These are phyloP conservation scores for Eubasilissa regina DNA, from an alignment of 1,140 invertebrate genomes.

Conservation along the genomic window DNA sequence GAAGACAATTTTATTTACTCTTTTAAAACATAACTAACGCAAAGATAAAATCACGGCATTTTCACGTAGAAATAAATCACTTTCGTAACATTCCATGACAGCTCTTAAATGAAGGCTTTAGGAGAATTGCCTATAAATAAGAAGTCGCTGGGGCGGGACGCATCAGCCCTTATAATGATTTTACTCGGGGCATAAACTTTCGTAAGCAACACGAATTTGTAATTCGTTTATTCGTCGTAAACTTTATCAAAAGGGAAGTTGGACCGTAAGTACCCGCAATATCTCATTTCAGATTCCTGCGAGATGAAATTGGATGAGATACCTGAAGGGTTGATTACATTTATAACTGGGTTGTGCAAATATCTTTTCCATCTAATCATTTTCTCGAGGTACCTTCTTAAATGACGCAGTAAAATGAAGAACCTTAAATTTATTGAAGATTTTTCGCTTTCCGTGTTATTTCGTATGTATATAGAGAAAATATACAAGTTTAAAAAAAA, in stretches of 20 bases:
- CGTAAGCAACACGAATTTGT: conserved; percentile 9
- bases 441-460: no score
- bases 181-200: neutral
- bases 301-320: neutral
- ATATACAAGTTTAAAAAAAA: no score
- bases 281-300: conserved; percentile 14
- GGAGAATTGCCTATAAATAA: neutral
- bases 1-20: no score
- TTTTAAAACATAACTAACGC: no score
- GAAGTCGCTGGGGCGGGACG: neutral
- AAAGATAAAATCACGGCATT: no score
- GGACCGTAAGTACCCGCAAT: neutral
- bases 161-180: conserved; percentile 7
- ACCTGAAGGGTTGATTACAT: neutral
- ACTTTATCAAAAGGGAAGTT: conserved; percentile 1
- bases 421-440: no score
- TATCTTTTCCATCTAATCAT: no score
- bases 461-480: no score
- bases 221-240: neutral
- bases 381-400: no score
- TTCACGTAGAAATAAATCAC: no score
- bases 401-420: no score
- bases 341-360: neutral
- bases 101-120: neutral
- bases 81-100: no score